Conservation (phyloP, 2,113 vertebrate genomes). For the Castor canadensis region DNA sequence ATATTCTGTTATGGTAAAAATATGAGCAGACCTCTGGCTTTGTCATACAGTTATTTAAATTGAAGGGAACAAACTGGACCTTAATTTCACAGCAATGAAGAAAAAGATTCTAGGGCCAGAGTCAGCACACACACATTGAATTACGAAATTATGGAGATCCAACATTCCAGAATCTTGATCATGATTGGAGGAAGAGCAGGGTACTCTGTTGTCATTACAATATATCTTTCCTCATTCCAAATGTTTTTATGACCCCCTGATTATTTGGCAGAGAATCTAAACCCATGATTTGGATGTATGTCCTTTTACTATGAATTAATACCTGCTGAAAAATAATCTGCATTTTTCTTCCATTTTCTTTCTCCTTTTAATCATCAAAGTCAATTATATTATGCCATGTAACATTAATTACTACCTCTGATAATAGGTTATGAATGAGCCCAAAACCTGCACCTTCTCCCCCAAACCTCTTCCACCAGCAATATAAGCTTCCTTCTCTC, state of each 20-base stretch:
- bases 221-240: rapidly evolving
- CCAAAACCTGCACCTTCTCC: background rate
- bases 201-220: background rate
- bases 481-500: background rate
- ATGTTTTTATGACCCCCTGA: too few relatives aligned
- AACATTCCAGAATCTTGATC: background rate
- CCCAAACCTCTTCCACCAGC: rapidly evolving
- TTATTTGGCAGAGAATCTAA: background rate
- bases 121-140: too few relatives aligned
- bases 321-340: background rate
- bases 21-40: too few relatives aligned
- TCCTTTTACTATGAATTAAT: background rate
- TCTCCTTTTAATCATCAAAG: background rate
- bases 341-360: background rate
- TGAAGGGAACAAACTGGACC: too few relatives aligned
- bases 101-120: background rate
- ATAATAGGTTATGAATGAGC: too few relatives aligned
- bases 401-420: too few relatives aligned
- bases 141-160: background rate
- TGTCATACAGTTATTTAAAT: too few relatives aligned
- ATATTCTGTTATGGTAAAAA: too few relatives aligned
- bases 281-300: background rate
- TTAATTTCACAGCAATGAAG: too few relatives aligned
- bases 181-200: background rate
- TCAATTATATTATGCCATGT: too few relatives aligned